Base-by-base conservation (phyloP, 2,888 invertebrate species). In the Drosophila recens region DNA sequence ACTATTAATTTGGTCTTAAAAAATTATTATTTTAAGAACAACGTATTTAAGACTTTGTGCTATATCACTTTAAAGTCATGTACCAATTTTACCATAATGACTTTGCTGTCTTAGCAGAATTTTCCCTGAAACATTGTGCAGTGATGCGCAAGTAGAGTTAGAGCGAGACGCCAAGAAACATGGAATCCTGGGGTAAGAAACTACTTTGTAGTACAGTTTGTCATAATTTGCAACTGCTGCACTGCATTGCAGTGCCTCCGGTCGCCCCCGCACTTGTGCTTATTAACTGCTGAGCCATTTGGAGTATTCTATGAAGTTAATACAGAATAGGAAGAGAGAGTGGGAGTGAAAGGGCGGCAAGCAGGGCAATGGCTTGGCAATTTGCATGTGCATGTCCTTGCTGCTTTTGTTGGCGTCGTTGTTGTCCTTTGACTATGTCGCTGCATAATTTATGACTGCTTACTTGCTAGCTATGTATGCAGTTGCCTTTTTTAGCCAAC, bases 401-500 rank as follows among this genome's bases (percentile, higher is more conserved):
- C 54, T 75, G 75, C 62, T 38, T 23, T 23, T 58, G 33, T 63
- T 52, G 63, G 46, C 53, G 52, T 64, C 53, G 62, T 58, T 72
- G 75, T 75, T 84, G 85, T 84, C 87, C 86, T 86, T 88, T 82
- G 83, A 75, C 84, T 82, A 73, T 86, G 84, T 88, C 80, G 78
- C 87, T 86, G 87, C 82, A 88, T 86, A 86, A 88, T 86, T 88
- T 86, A 86, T 86, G 82, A 88, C 84, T 84, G 73, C 87, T 87
- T 84, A 77, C 77, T 83, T 79, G 79, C 59, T 78, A 46, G 65
- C 51, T 58, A 49, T 58, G 57, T 46, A 68, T 74, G 67, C 69
- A 77, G 80, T 75, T 84, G 82, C 59, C 71, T 78, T 77, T 83
- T 83, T 84, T 71, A 72, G 65, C 58, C 68, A 72, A 63, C 43